These are phyloP conservation scores for Malthinus seriepunctatus DNA, from an alignment of 2,888 invertebrate species.

Conservation along the genomic window DNA sequence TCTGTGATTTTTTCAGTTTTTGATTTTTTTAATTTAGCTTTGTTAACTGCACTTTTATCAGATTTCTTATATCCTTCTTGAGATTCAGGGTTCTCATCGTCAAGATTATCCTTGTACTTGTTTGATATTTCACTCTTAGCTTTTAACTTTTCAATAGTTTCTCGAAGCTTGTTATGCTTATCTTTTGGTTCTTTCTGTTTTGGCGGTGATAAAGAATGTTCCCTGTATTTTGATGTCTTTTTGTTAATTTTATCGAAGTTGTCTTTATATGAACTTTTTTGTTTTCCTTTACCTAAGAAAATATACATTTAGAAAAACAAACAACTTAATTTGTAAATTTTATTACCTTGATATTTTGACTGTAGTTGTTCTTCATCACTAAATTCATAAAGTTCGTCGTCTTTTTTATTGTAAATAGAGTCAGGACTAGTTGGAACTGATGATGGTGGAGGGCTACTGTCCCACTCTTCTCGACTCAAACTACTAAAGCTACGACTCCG, in stretches of 20 bases:
- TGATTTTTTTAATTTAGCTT: slow-evolving; percentile 19
- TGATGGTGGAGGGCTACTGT: slow-evolving; percentile 49
- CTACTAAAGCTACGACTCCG: slow-evolving; percentile 40
- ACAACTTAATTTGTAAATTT: neutral
- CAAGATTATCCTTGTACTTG: slow-evolving; percentile 45
- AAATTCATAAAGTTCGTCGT: slow-evolving; percentile 28
- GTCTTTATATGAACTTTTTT: slow-evolving; percentile 42
- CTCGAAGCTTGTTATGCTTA: slow-evolving; percentile 52
- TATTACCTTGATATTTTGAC: slow-evolving; percentile 33
- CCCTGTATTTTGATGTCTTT: slow-evolving; percentile 6
- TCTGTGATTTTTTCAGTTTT: slow-evolving; percentile 33
- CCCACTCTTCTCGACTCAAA: slow-evolving; percentile 37
- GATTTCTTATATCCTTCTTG: slow-evolving; percentile 24
- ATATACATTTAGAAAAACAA: neutral
- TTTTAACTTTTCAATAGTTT: slow-evolving; percentile 67
- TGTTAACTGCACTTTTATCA: slow-evolving; percentile 25
- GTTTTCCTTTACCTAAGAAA: slow-evolving; percentile 40
- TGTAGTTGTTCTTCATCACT: slow-evolving; percentile 38
- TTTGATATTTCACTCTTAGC: slow-evolving; percentile 64
- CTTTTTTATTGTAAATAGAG: slow-evolving; percentile 35
- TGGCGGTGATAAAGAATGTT: slow-evolving; percentile 17
- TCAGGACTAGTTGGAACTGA: slow-evolving; percentile 50
- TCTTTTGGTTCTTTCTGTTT: slow-evolving; percentile 43
- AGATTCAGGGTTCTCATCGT: slow-evolving; percentile 46
- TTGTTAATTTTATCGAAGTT: slow-evolving; percentile 35